Evolutionary conservation across 1,140 invertebrate genomes (phyloP).

Genomic region (Temnothorax nylanderi): DNA sequence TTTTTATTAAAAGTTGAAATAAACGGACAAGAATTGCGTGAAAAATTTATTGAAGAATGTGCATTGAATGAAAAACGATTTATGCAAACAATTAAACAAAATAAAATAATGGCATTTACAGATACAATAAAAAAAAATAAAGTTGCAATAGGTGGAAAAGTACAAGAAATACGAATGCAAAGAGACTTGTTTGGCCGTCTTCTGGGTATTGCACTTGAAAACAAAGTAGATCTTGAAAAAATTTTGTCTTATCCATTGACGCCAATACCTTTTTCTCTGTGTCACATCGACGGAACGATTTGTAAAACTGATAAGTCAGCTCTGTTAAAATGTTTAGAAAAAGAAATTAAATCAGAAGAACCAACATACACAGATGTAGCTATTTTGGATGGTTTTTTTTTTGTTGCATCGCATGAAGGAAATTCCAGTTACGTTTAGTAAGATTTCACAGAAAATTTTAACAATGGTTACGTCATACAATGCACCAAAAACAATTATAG

Average conservation of each 20-base stretch:
- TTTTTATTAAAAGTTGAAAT: neutral
- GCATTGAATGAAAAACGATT: neutral
- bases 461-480: slow-evolving; percentile 43
- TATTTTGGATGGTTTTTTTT: neutral
- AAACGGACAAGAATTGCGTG: neutral
- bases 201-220: neutral
- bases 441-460: slow-evolving; percentile 55
- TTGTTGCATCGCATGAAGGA: slow-evolving; percentile 2
- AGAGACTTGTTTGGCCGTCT: neutral
- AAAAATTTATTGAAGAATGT: neutral
- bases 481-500: slow-evolving; percentile 27
- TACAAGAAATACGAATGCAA: neutral
- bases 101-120: neutral
- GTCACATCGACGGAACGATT: neutral
- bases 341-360: neutral
- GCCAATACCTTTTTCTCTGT: neutral
- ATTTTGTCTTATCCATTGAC: neutral
- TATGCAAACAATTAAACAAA: neutral
- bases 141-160: neutral
- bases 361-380: neutral
- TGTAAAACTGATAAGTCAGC: neutral
- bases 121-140: neutral
- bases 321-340: neutral
- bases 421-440: slow-evolving; percentile 57
- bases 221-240: neutral